Evolutionary conservation across 2,113 vertebrate species (phyloP).

Genomic region (Danionella cerebrum): DNA sequence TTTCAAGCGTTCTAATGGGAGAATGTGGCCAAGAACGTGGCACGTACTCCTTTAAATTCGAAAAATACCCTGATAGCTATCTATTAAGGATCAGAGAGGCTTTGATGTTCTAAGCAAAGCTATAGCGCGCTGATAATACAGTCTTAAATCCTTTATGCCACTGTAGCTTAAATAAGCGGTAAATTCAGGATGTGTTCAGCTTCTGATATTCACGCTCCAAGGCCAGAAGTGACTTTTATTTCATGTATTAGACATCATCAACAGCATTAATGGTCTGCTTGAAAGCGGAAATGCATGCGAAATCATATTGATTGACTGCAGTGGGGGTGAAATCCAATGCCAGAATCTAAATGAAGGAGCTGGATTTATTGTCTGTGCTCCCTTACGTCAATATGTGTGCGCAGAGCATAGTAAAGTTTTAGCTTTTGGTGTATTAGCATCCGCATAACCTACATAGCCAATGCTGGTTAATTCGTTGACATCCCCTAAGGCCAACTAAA

Average conservation of each 20-base stretch:
- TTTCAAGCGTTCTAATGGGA: neutral
- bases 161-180: neutral
- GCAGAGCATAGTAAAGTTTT: neutral
- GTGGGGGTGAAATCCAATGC: neutral
- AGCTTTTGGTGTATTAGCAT: no score
- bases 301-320: neutral
- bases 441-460: neutral
- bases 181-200: neutral
- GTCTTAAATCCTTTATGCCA: neutral
- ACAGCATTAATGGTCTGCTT: neutral
- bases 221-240: neutral
- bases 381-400: neutral
- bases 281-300: neutral
- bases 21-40: neutral
- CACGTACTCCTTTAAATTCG: neutral
- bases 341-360: neutral
- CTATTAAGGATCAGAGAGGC: neutral
- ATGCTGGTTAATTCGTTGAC: neutral
- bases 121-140: neutral
- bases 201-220: neutral
- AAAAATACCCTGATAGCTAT: neutral
- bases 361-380: neutral
- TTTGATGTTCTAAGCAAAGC: conserved; percentile 20
- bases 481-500: no score
- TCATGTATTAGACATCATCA: neutral